These are phyloP conservation scores for Tichodroma muraria DNA, from an alignment of 2,113 vertebrate genomes.

Conservation along the genomic window DNA sequence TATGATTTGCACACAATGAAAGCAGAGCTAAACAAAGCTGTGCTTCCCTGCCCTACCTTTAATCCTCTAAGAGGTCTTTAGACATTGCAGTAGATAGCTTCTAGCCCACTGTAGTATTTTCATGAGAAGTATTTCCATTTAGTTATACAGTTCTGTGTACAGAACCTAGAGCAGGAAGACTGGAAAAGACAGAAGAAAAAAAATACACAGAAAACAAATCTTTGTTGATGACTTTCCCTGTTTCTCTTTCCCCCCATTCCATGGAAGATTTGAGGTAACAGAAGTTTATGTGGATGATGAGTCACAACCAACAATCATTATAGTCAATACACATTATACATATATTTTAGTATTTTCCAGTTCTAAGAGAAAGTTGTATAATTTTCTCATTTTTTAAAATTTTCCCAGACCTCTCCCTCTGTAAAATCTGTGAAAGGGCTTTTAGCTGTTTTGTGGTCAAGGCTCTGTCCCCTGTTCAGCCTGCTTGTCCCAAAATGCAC, in stretches of 20 bases:
- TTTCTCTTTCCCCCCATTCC: not conserved
- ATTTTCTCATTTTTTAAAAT: constrained; percentile 13
- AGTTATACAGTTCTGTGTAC: not conserved
- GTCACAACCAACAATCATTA: constrained; percentile 29
- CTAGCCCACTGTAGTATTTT: not conserved
- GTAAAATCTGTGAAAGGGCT: not conserved
- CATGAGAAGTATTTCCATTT: not conserved
- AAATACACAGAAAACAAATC: not conserved
- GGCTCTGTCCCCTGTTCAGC: not conserved
- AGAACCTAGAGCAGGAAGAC: not conserved
- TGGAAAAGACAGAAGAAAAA: not conserved
- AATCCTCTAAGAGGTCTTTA: not conserved
- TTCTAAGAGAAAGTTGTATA: not conserved
- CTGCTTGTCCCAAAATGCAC: not conserved
- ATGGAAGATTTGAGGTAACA: constrained; percentile 5
- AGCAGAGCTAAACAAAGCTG: not conserved
- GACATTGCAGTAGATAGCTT: not conserved
- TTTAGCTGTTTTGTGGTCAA: constrained; percentile 26
- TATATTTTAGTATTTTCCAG: constrained; percentile 18
- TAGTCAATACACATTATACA: not conserved
- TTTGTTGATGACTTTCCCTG: not conserved
- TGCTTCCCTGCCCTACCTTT: not conserved
- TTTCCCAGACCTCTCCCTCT: constrained; percentile 26
- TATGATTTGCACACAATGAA: not conserved
- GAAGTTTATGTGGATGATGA: constrained; percentile 33